Evolutionary conservation across 2,888 invertebrate species (phyloP).

Genomic region (Microchrysa polita): DNA sequence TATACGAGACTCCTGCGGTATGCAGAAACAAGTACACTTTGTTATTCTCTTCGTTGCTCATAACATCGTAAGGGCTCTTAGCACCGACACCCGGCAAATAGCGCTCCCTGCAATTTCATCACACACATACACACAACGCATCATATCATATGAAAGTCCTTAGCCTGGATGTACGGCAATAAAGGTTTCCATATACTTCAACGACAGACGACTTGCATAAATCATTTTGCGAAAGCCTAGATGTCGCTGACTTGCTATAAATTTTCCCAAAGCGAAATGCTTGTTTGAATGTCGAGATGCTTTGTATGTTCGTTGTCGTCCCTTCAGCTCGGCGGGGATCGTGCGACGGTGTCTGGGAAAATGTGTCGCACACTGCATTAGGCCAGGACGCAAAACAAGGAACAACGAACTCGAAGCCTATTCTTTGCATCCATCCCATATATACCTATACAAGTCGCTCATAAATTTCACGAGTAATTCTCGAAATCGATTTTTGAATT

Average conservation of each 20-base stretch:
- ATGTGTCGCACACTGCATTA: too few relatives aligned
- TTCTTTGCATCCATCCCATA: too few relatives aligned
- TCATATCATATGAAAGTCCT: too few relatives aligned
- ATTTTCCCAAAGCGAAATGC: conserved; percentile 26
- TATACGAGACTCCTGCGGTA: too few relatives aligned
- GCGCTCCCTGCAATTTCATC: too few relatives aligned
- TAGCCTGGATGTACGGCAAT: neutral
- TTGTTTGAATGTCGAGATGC: conserved; percentile 24
- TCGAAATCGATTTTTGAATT: conserved; percentile 35
- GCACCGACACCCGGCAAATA: too few relatives aligned
- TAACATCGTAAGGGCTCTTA: too few relatives aligned
- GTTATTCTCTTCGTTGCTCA: too few relatives aligned
- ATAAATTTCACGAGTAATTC: conserved; percentile 32
- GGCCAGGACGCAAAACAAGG: too few relatives aligned
- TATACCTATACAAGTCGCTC: neutral
- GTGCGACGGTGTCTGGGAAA: too few relatives aligned
- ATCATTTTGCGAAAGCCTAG: conserved; percentile 11
- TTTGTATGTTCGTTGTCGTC: neutral
- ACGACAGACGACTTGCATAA: conserved; percentile 14
- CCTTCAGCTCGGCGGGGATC: neutral
- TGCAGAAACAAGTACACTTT: conserved; percentile 8
- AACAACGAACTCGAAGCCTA: neutral
- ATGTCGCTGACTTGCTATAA: conserved; percentile 25
- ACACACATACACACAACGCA: too few relatives aligned
- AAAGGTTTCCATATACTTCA: neutral